Conservation (phyloP, 2,113 vertebrate species). For the Cyphomyrus plagiostoma region DNA sequence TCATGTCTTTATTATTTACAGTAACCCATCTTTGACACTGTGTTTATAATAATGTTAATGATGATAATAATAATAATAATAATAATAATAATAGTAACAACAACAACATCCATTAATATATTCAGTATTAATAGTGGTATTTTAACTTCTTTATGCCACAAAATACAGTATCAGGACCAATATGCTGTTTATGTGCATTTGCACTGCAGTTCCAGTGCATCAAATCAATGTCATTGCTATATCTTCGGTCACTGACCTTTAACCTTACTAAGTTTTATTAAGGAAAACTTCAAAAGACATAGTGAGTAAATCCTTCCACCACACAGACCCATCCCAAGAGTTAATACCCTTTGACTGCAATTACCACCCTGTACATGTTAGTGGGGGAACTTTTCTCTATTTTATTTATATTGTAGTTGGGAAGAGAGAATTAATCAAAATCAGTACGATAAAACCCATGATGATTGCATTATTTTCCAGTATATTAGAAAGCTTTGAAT, state of each 20-base stretch:
- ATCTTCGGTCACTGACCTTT: background rate
- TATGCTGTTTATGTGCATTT: background rate
- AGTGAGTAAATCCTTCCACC: conserved; percentile 14
- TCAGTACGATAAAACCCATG: background rate
- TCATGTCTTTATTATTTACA: background rate
- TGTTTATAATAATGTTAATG: background rate
- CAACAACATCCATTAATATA: background rate
- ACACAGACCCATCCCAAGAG: background rate
- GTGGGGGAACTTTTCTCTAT: background rate
- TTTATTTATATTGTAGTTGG: background rate
- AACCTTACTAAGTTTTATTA: background rate
- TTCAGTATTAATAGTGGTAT: background rate
- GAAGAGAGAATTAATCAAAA: background rate
- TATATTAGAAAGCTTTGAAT: background rate
- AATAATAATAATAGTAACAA: background rate
- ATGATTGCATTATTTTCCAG: background rate
- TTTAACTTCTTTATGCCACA: background rate
- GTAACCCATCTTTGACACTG: background rate
- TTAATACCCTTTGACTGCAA: background rate
- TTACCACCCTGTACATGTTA: background rate
- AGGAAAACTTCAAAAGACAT: background rate
- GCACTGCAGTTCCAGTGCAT: background rate
- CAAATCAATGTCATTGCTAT: background rate
- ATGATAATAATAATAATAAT: background rate
- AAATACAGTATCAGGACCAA: background rate